Conservation (phyloP, 1,140 invertebrate species). For the Drosophila triauraria region DNA sequence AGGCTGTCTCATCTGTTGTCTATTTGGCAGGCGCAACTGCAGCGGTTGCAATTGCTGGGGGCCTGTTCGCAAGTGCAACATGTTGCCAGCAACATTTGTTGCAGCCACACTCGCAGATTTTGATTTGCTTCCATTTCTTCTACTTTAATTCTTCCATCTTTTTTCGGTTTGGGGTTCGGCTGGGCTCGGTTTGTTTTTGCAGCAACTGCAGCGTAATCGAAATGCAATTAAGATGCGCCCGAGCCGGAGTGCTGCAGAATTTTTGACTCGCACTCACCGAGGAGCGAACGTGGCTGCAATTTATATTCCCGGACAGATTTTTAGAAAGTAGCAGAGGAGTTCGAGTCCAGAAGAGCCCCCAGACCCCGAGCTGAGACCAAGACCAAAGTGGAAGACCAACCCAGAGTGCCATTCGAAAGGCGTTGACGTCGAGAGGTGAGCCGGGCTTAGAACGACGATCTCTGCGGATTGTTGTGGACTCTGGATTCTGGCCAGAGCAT, state of each 20-base stretch:
- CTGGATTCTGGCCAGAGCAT: slow-evolving; percentile 1
- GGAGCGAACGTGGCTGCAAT: slow-evolving; percentile 54
- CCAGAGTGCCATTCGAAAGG: slow-evolving; percentile 77
- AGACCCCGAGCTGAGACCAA: slow-evolving; percentile 21
- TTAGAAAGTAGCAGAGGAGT: slow-evolving; percentile 73
- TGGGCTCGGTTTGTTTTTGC: slow-evolving; percentile 66
- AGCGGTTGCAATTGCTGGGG: slow-evolving; percentile 60
- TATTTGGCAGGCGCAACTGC: slow-evolving; percentile 65
- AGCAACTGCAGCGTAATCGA: slow-evolving; percentile 69
- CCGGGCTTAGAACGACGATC: slow-evolving; percentile 40
- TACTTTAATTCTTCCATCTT: slow-evolving; percentile 16
- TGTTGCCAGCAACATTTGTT: slow-evolving; percentile 74
- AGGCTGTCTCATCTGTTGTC: slow-evolving; percentile 78
- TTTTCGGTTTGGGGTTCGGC: slow-evolving; percentile 60
- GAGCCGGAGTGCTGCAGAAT: slow-evolving; percentile 37
- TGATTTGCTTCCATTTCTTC: slow-evolving; percentile 58
- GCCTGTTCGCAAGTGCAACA: slow-evolving; percentile 68
- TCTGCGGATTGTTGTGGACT: slow-evolving; percentile 32
- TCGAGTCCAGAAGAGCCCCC: slow-evolving; percentile 33
- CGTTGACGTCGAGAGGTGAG: slow-evolving; percentile 69
- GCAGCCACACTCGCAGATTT: slow-evolving; percentile 61
- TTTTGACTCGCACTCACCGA: slow-evolving; percentile 51
- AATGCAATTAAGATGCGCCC: slow-evolving; percentile 78
- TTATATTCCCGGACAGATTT: slow-evolving; percentile 74
- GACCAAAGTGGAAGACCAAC: slow-evolving; percentile 29